Percentiles rank a stretch among this genome's conserved stretches.
Evolutionary conservation across 1,140 invertebrate genomes (phyloP).

Genomic region (Aphaenogaster rudis): DNA sequence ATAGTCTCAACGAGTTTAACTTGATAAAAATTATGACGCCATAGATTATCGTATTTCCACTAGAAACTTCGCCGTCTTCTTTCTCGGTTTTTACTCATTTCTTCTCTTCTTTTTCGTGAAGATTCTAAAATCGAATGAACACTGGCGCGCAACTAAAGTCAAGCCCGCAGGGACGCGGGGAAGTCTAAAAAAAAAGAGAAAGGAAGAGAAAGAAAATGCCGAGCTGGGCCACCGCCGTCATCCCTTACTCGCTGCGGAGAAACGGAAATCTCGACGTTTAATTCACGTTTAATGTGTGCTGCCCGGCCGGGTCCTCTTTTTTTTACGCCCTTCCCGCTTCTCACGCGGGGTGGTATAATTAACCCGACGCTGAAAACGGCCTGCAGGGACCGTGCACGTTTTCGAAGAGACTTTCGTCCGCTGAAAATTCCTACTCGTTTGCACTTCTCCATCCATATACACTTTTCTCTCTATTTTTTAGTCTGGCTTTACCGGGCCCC

Average conservation of each 20-base stretch:
- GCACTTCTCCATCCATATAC: conserved; percentile 66
- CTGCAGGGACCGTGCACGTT: conserved; percentile 73
- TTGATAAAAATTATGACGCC: conserved; percentile 57
- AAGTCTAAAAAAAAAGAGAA: conserved; percentile 21
- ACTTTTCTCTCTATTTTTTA: conserved; percentile 58
- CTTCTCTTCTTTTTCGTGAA: conserved; percentile 20
- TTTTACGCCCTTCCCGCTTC: conserved; percentile 66
- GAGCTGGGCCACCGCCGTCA: conserved; percentile 65
- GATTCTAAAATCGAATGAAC: conserved; percentile 57
- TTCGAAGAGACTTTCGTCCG: conserved; percentile 73
- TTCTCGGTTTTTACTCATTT: neutral
- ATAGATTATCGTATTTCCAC: conserved; percentile 53
- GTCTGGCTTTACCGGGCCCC: conserved; percentile 43
- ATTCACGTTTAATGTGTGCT: conserved; percentile 77
- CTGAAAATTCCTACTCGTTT: conserved; percentile 76
- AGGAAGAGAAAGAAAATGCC: conserved; percentile 47
- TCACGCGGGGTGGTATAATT: conserved; percentile 75
- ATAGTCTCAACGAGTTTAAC: conserved; percentile 53
- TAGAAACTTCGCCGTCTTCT: conserved; percentile 45
- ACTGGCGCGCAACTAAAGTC: conserved; percentile 69
- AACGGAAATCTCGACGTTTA: conserved; percentile 77
- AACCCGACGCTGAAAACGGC: conserved; percentile 75
- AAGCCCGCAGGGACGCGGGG: conserved; percentile 45
- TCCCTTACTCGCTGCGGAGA: conserved; percentile 62
- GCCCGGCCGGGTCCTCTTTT: conserved; percentile 59